Evolutionary conservation across 2,797 vertebrate species (phyloP).

Genomic region (Diplodus sargus): DNA sequence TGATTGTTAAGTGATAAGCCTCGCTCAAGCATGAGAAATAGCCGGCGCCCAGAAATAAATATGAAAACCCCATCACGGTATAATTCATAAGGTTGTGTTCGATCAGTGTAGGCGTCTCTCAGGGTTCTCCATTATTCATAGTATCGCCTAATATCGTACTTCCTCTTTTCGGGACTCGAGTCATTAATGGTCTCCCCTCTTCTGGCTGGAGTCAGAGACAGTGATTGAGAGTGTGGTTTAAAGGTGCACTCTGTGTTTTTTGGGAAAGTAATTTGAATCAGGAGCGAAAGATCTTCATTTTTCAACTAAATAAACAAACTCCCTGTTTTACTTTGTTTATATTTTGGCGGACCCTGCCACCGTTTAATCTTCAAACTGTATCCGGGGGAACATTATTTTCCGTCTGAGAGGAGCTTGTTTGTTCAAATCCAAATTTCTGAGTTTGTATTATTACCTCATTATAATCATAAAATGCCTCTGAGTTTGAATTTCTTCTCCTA

Average conservation of each 20-base stretch:
- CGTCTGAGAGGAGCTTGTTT: no score
- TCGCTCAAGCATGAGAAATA: conserved; percentile 85
- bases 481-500: no score
- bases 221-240: conserved; percentile 9
- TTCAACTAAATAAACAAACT: no score
- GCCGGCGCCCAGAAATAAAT: conserved; percentile 82
- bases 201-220: conserved; percentile 25
- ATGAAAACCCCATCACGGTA: conserved; percentile 81
- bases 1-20: conserved; percentile 87
- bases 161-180: conserved; percentile 55
- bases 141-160: conserved; percentile 68
- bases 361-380: no score
- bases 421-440: no score
- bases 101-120: conserved; percentile 84
- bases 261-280: no score
- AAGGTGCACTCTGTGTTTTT: background rate
- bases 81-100: conserved; percentile 87
- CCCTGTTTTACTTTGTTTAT: no score
- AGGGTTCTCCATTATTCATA: conserved; percentile 83
- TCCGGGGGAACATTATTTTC: no score
- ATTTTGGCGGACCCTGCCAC: no score
- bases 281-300: no score
- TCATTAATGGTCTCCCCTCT: conserved; percentile 61
- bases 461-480: no score
- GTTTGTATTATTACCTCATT: no score